Conservation (phyloP, 2,888 invertebrate species). For the Clusia tigrina region DNA sequence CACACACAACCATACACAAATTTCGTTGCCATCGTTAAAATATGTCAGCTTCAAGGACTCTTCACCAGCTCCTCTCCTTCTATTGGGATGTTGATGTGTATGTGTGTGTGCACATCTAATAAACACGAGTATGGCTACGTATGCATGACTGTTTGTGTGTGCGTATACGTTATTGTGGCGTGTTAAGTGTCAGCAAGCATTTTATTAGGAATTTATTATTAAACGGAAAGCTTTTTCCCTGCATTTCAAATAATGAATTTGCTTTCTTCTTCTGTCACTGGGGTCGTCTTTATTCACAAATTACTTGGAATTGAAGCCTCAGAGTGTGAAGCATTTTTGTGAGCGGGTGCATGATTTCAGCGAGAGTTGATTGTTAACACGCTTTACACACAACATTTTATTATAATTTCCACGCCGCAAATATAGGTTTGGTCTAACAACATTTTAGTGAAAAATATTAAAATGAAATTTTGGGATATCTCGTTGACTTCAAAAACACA, state of each 20-base stretch:
- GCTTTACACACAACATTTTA: too few species aligned
- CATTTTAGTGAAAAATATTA: too few species aligned
- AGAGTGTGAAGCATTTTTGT: background rate
- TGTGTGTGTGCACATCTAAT: too few species aligned
- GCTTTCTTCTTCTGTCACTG: background rate
- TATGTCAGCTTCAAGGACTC: constrained; percentile 9
- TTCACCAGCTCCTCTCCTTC: background rate
- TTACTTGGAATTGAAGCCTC: background rate
- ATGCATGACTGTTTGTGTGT: background rate
- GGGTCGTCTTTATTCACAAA: too few species aligned
- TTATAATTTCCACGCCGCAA: too few species aligned
- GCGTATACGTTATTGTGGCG: constrained; percentile 23
- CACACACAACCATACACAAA: background rate
- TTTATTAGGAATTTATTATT: constrained; percentile 10
- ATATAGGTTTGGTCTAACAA: too few species aligned
- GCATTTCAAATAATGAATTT: background rate
- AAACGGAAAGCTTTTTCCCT: background rate
- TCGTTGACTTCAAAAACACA: too few species aligned
- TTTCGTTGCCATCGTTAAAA: background rate
- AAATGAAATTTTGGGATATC: too few species aligned
- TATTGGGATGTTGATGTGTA: too few species aligned
- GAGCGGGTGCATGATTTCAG: background rate
- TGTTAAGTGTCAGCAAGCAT: constrained; percentile 30
- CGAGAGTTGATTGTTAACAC: too few species aligned
- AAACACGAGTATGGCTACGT: background rate